Evolutionary conservation across 2,888 invertebrate species (phyloP).

Genomic region (Tillus elongatus): DNA sequence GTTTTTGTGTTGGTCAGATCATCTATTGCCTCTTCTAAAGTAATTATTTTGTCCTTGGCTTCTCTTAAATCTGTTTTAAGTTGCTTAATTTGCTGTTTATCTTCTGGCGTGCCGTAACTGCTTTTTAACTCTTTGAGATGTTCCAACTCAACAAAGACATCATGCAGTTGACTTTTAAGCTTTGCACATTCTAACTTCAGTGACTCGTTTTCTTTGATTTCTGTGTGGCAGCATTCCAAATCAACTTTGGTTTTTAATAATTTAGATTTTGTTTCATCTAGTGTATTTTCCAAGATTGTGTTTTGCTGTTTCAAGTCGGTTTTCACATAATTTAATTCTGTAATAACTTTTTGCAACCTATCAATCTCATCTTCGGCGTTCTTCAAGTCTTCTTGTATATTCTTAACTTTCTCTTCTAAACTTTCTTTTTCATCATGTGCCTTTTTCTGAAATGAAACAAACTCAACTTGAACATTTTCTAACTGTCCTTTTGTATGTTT

Average conservation of each 20-base stretch:
- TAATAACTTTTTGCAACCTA: slow-evolving; percentile 16
- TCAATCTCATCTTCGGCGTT: slow-evolving; percentile 17
- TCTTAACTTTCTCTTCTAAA: slow-evolving; percentile 20
- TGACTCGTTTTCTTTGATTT: background rate
- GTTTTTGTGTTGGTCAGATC: slow-evolving; percentile 24
- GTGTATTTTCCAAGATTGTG: background rate
- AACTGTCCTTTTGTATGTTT: slow-evolving; percentile 9
- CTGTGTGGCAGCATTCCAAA: background rate
- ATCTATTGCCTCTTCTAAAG: slow-evolving; percentile 21
- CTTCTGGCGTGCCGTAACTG: slow-evolving; percentile 16
- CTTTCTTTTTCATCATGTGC: slow-evolving; percentile 21
- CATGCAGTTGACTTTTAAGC: background rate
- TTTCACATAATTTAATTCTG: slow-evolving; percentile 16
- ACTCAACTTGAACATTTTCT: slow-evolving; percentile 9
- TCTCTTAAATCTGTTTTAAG: slow-evolving; percentile 18
- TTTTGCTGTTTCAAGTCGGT: slow-evolving; percentile 11
- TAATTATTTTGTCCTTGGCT: slow-evolving; percentile 19
- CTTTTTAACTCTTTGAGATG: slow-evolving; percentile 16
- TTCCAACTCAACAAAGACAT: background rate
- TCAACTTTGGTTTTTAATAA: background rate
- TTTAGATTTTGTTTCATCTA: background rate
- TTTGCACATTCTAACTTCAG: background rate
- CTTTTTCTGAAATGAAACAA: slow-evolving; percentile 8
- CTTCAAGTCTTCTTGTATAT: slow-evolving; percentile 20
- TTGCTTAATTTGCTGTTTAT: slow-evolving; percentile 12